These are phyloP conservation scores for Dipus sagitta DNA, from an alignment of 2,797 vertebrate genomes.

Conservation along the genomic window DNA sequence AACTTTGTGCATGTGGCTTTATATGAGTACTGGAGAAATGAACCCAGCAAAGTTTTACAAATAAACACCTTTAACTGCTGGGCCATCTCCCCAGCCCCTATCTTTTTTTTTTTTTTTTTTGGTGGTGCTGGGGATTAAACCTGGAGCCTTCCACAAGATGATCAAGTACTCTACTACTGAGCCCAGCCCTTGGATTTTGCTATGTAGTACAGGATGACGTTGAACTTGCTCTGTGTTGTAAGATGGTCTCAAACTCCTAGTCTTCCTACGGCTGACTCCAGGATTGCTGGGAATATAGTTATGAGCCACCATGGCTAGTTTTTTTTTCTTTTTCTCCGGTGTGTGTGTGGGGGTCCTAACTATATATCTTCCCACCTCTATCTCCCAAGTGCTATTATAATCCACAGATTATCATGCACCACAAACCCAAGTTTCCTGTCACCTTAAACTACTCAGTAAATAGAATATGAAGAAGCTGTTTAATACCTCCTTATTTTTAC, in stretches of 20 bases:
- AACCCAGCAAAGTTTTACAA: too few species aligned
- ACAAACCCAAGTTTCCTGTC: neutral
- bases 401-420: neutral
- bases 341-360: too few species aligned
- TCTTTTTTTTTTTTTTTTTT: neutral
- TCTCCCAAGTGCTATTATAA: neutral
- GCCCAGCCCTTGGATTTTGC: neutral
- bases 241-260: neutral
- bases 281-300: neutral
- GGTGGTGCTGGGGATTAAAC: neutral
- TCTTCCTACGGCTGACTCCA: neutral
- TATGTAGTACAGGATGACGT: neutral
- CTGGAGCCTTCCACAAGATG: neutral
- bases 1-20: too few species aligned
- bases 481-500: neutral
- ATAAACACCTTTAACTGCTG: too few species aligned
- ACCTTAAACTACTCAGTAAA: constrained; percentile 51
- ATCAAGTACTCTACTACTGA: neutral
- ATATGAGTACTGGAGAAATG: too few species aligned
- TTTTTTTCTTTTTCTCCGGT: too few species aligned
- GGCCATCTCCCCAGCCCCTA: too few species aligned
- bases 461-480: constrained; percentile 10
- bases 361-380: too few species aligned
- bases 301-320: neutral
- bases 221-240: neutral